phyloP scores from a whole-genome alignment of 2,888 invertebrate genomes.

The Drosophila buzzatii region DNA sequence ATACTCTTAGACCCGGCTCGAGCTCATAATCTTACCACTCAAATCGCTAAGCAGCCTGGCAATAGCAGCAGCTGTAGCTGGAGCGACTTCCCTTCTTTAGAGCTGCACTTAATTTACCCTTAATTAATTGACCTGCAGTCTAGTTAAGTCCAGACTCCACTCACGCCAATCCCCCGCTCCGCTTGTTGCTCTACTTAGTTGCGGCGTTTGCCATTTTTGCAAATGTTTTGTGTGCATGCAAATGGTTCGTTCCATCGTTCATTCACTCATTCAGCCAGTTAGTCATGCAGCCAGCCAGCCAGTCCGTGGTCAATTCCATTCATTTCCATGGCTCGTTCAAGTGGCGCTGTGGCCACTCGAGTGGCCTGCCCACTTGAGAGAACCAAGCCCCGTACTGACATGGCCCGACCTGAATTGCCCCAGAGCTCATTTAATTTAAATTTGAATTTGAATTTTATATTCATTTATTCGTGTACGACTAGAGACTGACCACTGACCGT shows the following conservation, averaged over 20 bases:
- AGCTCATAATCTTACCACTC: conserved; percentile 73
- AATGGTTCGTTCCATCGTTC: conserved; percentile 35
- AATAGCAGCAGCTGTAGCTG: conserved; percentile 24
- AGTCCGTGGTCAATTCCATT: conserved; percentile 70
- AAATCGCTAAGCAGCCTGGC: conserved; percentile 71
- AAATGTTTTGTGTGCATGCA: conserved; percentile 62
- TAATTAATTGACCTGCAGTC: conserved; percentile 79
- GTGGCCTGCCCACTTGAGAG: conserved; percentile 62
- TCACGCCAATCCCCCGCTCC: conserved; percentile 7
- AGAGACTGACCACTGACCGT: neutral
- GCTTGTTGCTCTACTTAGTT: conserved; percentile 46
- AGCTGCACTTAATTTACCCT: conserved; percentile 78
- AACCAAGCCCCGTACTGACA: conserved; percentile 34
- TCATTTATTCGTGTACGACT: conserved; percentile 27
- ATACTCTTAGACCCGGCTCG: conserved; percentile 38
- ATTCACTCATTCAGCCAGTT: conserved; percentile 15
- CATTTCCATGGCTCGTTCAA: conserved; percentile 62
- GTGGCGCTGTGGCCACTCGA: conserved; percentile 74
- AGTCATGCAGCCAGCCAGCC: conserved; percentile 13
- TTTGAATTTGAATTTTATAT: conserved; percentile 55
- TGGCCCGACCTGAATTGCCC: conserved; percentile 40
- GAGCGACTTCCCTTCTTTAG: conserved; percentile 37
- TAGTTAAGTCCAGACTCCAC: conserved; percentile 53
- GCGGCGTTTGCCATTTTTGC: conserved; percentile 61
- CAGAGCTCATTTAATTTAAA: conserved; percentile 62